Evolutionary conservation across 2,888 invertebrate species (phyloP).

Genomic region (Ophonus ardosiacus): DNA sequence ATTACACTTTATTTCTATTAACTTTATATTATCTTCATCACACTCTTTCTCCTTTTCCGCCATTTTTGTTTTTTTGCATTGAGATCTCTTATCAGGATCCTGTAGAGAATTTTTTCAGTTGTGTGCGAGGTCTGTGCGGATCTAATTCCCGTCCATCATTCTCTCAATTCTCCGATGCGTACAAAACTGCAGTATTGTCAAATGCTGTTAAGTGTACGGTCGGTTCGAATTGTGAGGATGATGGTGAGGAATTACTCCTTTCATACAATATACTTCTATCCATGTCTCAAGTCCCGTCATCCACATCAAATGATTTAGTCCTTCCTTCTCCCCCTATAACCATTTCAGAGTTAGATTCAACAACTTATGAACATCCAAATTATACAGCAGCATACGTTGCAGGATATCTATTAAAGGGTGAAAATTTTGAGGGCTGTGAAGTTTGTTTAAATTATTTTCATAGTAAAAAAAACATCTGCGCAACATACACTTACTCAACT

Average conservation of each 20-base stretch:
- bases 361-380: too few species aligned
- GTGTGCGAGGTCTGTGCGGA: neutral
- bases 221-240: conserved; percentile 31
- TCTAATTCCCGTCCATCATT: neutral
- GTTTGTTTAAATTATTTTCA: too few species aligned
- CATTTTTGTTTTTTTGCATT: too few species aligned
- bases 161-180: neutral
- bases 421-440: too few species aligned
- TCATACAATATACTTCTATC: neutral
- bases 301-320: neutral
- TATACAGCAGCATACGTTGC: too few species aligned
- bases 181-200: neutral
- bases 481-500: too few species aligned
- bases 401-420: too few species aligned
- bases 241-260: conserved; percentile 8
- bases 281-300: neutral
- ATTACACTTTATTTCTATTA: too few species aligned
- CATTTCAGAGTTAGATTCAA: neutral
- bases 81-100: conserved; percentile 6
- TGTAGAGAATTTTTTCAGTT: conserved; percentile 23
- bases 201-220: neutral
- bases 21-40: too few species aligned
- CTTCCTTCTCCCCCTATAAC: neutral
- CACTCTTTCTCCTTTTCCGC: too few species aligned
- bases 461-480: too few species aligned